These are phyloP conservation scores for Ephialtes manifestator DNA, from an alignment of 2,888 invertebrate genomes.

Conservation along the genomic window DNA sequence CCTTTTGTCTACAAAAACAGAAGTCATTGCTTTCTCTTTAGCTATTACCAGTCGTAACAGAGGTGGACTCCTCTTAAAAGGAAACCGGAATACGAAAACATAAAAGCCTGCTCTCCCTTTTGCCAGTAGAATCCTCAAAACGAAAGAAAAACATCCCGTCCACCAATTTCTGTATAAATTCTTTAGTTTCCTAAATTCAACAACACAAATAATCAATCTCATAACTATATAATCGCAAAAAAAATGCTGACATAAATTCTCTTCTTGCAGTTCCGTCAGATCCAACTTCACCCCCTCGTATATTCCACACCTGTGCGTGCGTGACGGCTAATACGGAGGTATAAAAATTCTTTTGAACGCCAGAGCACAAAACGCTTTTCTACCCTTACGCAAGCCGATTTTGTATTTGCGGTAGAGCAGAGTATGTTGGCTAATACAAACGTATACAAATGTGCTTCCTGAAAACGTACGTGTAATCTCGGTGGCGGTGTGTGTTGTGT, in stretches of 20 bases:
- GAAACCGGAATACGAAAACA: conserved; percentile 29
- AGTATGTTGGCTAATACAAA: conserved; percentile 50
- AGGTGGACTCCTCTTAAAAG: conserved; percentile 38
- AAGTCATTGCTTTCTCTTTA: conserved; percentile 55
- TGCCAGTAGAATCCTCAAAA: not conserved
- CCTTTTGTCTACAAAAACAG: conserved; percentile 54
- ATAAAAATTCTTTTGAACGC: conserved; percentile 11
- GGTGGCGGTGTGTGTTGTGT: conserved; percentile 62
- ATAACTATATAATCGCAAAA: not conserved
- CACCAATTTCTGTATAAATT: not conserved
- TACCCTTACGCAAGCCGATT: conserved; percentile 2
- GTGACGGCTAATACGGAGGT: not conserved
- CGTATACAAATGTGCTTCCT: conserved; percentile 69
- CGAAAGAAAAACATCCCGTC: not conserved
- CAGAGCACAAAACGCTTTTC: not conserved
- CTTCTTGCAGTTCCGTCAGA: not conserved
- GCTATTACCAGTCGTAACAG: conserved; percentile 26
- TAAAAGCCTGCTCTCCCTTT: not conserved
- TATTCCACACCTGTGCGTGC: conserved; percentile 11
- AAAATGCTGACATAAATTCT: not conserved
- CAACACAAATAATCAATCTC: not conserved
- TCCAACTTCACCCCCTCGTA: not conserved
- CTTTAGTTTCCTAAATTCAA: not conserved
- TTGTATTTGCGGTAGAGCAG: conserved; percentile 32
- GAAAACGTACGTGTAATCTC: conserved; percentile 31